Percentiles rank a stretch among this genome's conserved stretches.
Evolutionary conservation across 2,888 invertebrate species (phyloP).

Genomic region (Callinectes sapidus): DNA sequence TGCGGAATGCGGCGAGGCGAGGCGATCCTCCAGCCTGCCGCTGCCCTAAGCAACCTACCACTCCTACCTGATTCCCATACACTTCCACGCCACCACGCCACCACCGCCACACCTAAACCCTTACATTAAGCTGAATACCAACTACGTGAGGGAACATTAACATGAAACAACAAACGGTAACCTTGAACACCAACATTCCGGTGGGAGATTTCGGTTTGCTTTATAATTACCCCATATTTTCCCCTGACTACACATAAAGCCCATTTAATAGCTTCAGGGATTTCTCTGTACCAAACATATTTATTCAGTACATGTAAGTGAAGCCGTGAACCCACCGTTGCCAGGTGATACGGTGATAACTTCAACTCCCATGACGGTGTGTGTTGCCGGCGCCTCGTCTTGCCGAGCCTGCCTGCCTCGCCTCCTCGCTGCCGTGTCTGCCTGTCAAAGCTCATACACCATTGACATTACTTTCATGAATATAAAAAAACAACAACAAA

Average conservation of each 20-base stretch:
- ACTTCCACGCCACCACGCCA: too few relatives aligned
- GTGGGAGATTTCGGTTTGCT: not conserved
- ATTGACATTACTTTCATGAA: not conserved
- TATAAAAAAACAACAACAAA: not conserved
- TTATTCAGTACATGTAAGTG: not conserved
- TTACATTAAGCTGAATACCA: not conserved
- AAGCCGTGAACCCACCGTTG: conserved; percentile 27
- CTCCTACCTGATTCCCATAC: too few relatives aligned
- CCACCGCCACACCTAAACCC: too few relatives aligned
- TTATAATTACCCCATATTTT: not conserved
- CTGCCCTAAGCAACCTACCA: not conserved
- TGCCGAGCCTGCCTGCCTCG: not conserved
- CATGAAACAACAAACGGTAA: not conserved
- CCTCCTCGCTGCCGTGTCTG: not conserved
- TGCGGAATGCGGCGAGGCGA: conserved; percentile 46
- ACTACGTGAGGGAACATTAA: not conserved
- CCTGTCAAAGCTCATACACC: not conserved
- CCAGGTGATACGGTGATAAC: conserved; percentile 23
- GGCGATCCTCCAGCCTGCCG: not conserved
- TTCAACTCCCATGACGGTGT: conserved; percentile 24
- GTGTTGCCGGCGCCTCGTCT: not conserved
- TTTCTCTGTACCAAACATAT: not conserved
- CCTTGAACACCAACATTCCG: not conserved
- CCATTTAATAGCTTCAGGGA: not conserved
- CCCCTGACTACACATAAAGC: not conserved